These are phyloP conservation scores for Coregonus sp. DNA, from an alignment of 2,797 vertebrate species.

Conservation along the genomic window DNA sequence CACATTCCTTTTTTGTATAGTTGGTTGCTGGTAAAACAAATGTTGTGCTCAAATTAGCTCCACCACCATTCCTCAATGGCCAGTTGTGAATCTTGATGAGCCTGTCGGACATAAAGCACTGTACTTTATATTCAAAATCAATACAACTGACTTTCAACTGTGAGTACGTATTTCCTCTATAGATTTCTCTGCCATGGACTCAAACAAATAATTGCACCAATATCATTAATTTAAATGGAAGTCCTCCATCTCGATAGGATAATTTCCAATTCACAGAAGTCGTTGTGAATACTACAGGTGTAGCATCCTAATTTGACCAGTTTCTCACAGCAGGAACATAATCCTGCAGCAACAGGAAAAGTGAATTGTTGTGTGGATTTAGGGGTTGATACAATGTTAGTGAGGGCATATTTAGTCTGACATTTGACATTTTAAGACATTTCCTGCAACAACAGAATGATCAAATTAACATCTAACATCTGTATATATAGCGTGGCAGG, in stretches of 20 bases:
- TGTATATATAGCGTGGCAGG: too few relatives aligned
- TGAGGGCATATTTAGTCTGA: too few relatives aligned
- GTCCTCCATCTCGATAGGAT: neutral
- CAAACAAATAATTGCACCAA: slow-evolving; percentile 43
- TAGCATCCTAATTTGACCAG: too few relatives aligned
- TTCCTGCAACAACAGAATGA: too few relatives aligned
- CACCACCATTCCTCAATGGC: neutral
- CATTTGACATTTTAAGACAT: too few relatives aligned
- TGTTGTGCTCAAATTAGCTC: neutral
- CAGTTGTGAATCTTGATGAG: slow-evolving; percentile 11
- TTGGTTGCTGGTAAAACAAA: neutral
- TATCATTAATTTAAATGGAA: slow-evolving; percentile 34
- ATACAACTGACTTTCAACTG: slow-evolving; percentile 25
- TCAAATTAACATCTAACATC: too few relatives aligned
- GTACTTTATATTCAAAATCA: slow-evolving; percentile 39
- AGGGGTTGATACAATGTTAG: too few relatives aligned
- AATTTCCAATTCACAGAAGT: neutral
- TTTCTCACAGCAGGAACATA: too few relatives aligned
- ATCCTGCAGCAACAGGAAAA: too few relatives aligned
- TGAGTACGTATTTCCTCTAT: slow-evolving; percentile 37
- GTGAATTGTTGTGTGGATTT: too few relatives aligned
- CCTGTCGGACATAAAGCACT: slow-evolving; percentile 11
- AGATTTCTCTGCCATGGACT: slow-evolving; percentile 41
- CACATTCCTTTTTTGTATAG: neutral
- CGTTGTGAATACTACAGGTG: neutral